phyloP scores from a whole-genome alignment of 2,888 invertebrate species.

The Nomada flava region DNA sequence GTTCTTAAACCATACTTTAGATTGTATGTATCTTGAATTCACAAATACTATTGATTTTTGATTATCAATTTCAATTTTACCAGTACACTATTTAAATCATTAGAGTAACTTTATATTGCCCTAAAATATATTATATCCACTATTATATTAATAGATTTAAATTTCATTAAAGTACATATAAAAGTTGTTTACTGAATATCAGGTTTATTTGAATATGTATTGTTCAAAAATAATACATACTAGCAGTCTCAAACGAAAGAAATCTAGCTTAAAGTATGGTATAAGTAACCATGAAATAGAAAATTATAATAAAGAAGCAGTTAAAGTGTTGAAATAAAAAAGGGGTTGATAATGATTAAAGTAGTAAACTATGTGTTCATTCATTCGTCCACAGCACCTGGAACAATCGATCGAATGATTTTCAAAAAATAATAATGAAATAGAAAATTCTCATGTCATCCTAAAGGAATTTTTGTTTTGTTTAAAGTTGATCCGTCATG shows the following conservation, averaged over 20 bases:
- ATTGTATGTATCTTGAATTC: conserved; percentile 8
- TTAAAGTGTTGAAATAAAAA: conserved; percentile 46
- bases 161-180: neutral
- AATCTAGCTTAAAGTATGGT: conserved; percentile 42
- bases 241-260: conserved; percentile 9
- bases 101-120: conserved; percentile 1
- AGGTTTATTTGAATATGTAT: conserved; percentile 32
- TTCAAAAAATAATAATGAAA: conserved; percentile 31
- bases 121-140: conserved; percentile 16
- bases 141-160: conserved; percentile 1
- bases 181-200: neutral
- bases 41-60: neutral
- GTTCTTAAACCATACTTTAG: conserved; percentile 54
- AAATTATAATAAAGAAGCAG: conserved; percentile 38
- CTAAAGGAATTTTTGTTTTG: conserved; percentile 3
- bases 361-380: conserved; percentile 53
- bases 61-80: neutral
- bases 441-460: conserved; percentile 6
- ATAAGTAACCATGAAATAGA: conserved; percentile 36
- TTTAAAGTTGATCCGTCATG: conserved; percentile 14
- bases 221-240: conserved; percentile 24
- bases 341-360: conserved; percentile 43
- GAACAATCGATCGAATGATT: conserved; percentile 60
- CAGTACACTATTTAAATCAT: neutral
- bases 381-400: conserved; percentile 63